A percentile compares a stretch with the other conserved stretches of the same genome.
Evolutionary conservation across 2,113 vertebrate genomes (phyloP).

Genomic region (Phrynosoma blainvillii): DNA sequence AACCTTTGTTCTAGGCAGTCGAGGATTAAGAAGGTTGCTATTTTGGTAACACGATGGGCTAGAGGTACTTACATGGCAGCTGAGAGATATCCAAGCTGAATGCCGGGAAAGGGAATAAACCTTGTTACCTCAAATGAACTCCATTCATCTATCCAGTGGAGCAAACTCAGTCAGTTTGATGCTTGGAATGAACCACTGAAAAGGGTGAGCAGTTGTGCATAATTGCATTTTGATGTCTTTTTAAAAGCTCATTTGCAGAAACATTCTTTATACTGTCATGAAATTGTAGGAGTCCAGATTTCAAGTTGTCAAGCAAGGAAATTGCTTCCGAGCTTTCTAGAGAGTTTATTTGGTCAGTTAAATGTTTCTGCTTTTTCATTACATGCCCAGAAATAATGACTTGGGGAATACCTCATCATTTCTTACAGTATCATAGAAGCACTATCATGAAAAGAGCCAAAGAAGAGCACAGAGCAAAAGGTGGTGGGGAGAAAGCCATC

Average conservation of each 20-base stretch:
- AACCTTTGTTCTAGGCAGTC: slow-evolving; percentile 76
- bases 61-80: slow-evolving; percentile 74
- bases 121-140: slow-evolving; percentile 76
- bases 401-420: slow-evolving; percentile 42
- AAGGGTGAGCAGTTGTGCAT: slow-evolving; percentile 57
- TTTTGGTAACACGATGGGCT: slow-evolving; percentile 73
- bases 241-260: slow-evolving; percentile 60
- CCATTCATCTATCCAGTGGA: slow-evolving; percentile 56
- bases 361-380: background rate
- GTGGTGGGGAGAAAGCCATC: slow-evolving; percentile 46
- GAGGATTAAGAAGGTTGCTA: slow-evolving; percentile 77
- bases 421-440: slow-evolving; percentile 45
- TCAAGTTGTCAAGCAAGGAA: slow-evolving; percentile 40
- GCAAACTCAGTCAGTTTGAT: slow-evolving; percentile 45
- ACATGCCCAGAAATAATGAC: background rate
- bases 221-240: slow-evolving; percentile 62
- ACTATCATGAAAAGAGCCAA: slow-evolving; percentile 26
- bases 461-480: slow-evolving; percentile 38
- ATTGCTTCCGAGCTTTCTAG: slow-evolving; percentile 53
- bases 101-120: slow-evolving; percentile 62
- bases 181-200: slow-evolving; percentile 53
- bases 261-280: slow-evolving; percentile 30
- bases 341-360: slow-evolving; percentile 43
- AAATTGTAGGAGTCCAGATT: slow-evolving; percentile 51
- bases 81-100: slow-evolving; percentile 66